phyloP scores from a whole-genome alignment of 2,888 invertebrate species.

The Apantesis nais region DNA sequence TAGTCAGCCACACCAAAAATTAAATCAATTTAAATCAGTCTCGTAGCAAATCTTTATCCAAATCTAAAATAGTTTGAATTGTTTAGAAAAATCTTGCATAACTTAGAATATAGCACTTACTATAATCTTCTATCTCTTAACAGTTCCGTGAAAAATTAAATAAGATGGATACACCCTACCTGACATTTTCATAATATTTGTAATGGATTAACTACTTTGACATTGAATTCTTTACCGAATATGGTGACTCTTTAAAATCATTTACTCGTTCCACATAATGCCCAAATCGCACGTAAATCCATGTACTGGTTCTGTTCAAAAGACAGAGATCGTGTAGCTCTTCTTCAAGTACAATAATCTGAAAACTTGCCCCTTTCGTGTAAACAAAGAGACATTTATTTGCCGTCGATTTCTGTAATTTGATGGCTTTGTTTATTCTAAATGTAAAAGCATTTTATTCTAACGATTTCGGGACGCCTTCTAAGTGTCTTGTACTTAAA shows the following conservation, averaged over 20 bases:
- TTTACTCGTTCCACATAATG: neutral
- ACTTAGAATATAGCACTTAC: too few species aligned
- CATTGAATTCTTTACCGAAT: neutral
- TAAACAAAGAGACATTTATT: constrained; percentile 11
- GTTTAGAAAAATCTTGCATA: too few species aligned
- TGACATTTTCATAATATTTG: neutral
- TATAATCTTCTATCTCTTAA: neutral
- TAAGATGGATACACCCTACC: neutral
- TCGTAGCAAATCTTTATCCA: neutral
- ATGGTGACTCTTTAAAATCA: neutral
- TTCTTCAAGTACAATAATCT: neutral
- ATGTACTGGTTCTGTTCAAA: neutral
- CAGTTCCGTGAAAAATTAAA: neutral
- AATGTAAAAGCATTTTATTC: constrained; percentile 4
- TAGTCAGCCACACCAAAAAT: neutral
- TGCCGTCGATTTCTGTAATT: constrained; percentile 5
- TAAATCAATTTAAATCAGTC: neutral
- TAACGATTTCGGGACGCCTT: constrained; percentile 4
- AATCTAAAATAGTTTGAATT: neutral
- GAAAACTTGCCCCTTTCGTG: neutral
- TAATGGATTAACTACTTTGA: too few species aligned
- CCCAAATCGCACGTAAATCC: neutral
- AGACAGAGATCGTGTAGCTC: neutral
- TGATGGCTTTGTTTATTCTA: constrained; percentile 12
- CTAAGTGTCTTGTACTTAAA: constrained; percentile 8